phyloP scores from a whole-genome alignment of 2,888 invertebrate species.

The Synergus itoensis region DNA sequence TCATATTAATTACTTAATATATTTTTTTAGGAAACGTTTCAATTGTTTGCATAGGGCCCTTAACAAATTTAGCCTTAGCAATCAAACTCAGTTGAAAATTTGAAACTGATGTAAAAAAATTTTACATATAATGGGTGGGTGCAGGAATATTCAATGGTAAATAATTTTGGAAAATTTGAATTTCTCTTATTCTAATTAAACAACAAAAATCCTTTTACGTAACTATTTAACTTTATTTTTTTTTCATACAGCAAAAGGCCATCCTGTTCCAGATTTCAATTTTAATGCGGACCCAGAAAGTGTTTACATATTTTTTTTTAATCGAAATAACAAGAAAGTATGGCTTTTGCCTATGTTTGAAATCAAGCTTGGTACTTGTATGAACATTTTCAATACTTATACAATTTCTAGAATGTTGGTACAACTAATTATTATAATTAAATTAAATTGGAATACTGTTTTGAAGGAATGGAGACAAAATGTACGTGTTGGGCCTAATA shows the following conservation, averaged over 20 bases:
- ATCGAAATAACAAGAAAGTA: slow-evolving; percentile 80
- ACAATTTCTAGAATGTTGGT: not conserved
- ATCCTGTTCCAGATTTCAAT: slow-evolving; percentile 83
- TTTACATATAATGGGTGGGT: slow-evolving; percentile 90
- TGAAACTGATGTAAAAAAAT: slow-evolving; percentile 81
- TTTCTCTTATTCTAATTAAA: not conserved
- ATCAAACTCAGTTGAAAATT: slow-evolving; percentile 85
- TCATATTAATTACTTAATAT: too few species aligned
- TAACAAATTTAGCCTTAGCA: slow-evolving; percentile 90
- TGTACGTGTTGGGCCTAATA: slow-evolving; percentile 68
- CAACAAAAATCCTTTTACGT: slow-evolving; percentile 68
- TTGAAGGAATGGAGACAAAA: slow-evolving; percentile 72
- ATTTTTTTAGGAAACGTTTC: slow-evolving; percentile 80
- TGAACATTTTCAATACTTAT: not conserved
- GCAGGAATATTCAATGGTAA: slow-evolving; percentile 87
- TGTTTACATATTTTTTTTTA: slow-evolving; percentile 83
- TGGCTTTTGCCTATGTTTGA: slow-evolving; percentile 81
- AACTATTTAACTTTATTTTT: slow-evolving; percentile 77
- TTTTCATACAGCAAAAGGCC: not conserved
- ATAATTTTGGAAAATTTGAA: slow-evolving; percentile 15
- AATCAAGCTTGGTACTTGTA: slow-evolving; percentile 64
- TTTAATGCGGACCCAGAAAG: slow-evolving; percentile 89
- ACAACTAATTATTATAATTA: not conserved
- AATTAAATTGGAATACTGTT: not conserved
- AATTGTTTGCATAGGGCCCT: slow-evolving; percentile 84